These are phyloP conservation scores for Danio choprae DNA, from an alignment of 2,797 vertebrate genomes.

Conservation along the genomic window DNA sequence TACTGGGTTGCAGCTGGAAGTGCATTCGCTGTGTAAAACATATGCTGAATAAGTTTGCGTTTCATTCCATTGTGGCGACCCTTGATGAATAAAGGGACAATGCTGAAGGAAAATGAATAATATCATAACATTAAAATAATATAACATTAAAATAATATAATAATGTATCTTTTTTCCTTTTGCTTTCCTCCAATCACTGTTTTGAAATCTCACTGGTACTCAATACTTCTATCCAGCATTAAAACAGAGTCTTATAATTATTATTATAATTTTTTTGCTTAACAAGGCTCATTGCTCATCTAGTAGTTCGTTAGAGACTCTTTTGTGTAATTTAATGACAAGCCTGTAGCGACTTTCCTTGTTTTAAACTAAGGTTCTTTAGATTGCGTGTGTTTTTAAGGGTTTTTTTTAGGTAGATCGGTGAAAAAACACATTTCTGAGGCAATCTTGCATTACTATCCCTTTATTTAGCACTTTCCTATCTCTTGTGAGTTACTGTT, in stretches of 20 bases:
- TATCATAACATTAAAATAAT: too few species aligned
- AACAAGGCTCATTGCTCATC: constrained; percentile 39
- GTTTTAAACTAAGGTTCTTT: constrained; percentile 19
- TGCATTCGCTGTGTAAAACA: too few species aligned
- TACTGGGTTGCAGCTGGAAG: too few species aligned
- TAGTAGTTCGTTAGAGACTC: constrained; percentile 23
- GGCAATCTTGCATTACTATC: constrained; percentile 33
- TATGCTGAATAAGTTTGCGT: too few species aligned
- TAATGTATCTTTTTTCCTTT: too few species aligned
- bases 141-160: too few species aligned
- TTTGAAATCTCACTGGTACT: not conserved
- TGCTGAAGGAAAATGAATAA: too few species aligned
- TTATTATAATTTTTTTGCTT: constrained; percentile 30
- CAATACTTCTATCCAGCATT: constrained; percentile 14
- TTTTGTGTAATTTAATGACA: constrained; percentile 38
- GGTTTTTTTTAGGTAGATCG: constrained; percentile 9
- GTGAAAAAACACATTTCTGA: constrained; percentile 27
- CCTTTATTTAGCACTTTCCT: constrained; percentile 39
- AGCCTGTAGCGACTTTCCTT: constrained; percentile 11
- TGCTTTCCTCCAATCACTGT: constrained; percentile 10
- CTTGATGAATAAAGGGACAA: too few species aligned
- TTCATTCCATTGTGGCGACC: too few species aligned
- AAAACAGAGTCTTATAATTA: constrained; percentile 43
- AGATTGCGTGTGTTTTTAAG: too few species aligned
- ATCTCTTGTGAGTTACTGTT: constrained; percentile 33